phyloP scores from a whole-genome alignment of 1,140 invertebrate species.

The Drosophila tristis region DNA sequence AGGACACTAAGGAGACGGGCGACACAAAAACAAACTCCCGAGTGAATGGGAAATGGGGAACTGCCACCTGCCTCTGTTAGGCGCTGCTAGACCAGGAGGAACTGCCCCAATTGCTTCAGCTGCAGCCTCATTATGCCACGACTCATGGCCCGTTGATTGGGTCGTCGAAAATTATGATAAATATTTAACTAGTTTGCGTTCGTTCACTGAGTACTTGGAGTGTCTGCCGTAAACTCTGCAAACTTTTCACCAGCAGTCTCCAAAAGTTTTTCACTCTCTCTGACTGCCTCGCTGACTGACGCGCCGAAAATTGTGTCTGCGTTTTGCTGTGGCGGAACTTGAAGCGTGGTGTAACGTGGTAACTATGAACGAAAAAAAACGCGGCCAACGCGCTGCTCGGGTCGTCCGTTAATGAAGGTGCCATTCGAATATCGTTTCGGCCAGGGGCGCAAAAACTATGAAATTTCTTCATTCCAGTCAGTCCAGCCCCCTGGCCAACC shows the following conservation, averaged over 20 bases:
- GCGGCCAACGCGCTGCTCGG: conserved; percentile 70
- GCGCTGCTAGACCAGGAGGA: conserved; percentile 28
- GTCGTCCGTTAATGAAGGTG: conserved; percentile 80
- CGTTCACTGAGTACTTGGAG: conserved; percentile 1
- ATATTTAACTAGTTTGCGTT: conserved; percentile 58
- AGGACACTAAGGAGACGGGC: not conserved
- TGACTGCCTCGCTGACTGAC: conserved; percentile 4
- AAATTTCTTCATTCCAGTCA: conserved; percentile 79
- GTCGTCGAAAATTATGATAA: conserved; percentile 52
- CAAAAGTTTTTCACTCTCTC: conserved; percentile 9
- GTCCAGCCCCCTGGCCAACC: not conserved
- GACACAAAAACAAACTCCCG: not conserved
- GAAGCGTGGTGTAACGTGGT: conserved; percentile 5
- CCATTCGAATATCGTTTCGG: conserved; percentile 76
- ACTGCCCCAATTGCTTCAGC: conserved; percentile 16
- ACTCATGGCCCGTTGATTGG: conserved; percentile 52
- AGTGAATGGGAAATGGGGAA: not conserved
- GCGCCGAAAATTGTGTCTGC: conserved; percentile 29
- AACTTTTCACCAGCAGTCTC: conserved; percentile 14
- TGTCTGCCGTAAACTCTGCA: conserved; percentile 3
- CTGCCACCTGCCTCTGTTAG: conserved; percentile 23
- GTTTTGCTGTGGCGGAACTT: conserved; percentile 10
- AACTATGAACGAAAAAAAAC: conserved; percentile 48
- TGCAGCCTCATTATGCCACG: conserved; percentile 38
- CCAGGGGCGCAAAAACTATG: conserved; percentile 76